Percentiles rank a stretch among this genome's conserved stretches.
Evolutionary conservation across 92 coral and sea anemone species (phyloP).

Genomic region (Chrysogorgia sp.): DNA sequence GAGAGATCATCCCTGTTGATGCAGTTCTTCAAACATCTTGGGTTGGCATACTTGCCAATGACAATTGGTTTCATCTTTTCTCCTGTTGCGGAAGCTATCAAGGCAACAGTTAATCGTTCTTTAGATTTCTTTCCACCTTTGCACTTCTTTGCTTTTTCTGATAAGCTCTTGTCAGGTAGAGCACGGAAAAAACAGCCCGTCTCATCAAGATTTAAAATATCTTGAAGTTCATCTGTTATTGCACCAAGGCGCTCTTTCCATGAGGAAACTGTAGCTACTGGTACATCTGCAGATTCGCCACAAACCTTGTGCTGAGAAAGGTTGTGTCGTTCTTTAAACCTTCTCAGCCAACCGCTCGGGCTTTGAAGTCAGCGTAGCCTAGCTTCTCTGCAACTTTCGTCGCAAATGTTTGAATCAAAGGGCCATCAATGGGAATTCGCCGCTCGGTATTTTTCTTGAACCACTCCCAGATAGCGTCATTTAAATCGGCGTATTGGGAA

Average conservation of each 20-base stretch:
- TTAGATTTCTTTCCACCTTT: constrained; percentile 50
- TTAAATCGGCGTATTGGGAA: constrained; percentile 59
- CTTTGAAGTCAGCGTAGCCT: constrained; percentile 60
- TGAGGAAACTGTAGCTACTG: too few species aligned
- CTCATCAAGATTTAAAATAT: constrained; percentile 28
- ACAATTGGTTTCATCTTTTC: constrained; percentile 50
- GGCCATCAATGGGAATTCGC: constrained; percentile 58
- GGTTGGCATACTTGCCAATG: constrained; percentile 62
- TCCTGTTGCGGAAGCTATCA: constrained; percentile 42
- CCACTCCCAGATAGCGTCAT: constrained; percentile 60
- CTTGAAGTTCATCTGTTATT: constrained; percentile 28
- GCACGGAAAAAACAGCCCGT: constrained; percentile 2
- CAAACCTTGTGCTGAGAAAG: too few species aligned
- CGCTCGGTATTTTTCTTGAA: constrained; percentile 46
- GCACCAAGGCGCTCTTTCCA: constrained; percentile 13
- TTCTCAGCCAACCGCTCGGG: neutral
- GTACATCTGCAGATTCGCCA: too few species aligned
- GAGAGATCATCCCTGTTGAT: too few species aligned
- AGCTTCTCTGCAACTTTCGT: constrained; percentile 56
- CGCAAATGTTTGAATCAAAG: constrained; percentile 49
- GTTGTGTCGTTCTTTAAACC: too few species aligned
- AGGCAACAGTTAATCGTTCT: constrained; percentile 50
- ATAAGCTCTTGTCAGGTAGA: constrained; percentile 36
- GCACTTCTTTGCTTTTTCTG: constrained; percentile 33
- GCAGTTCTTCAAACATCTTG: constrained; percentile 19